A percentile compares a stretch with the other conserved stretches of the same genome.
These are phyloP conservation scores for Antechinus flavipes DNA, from an alignment of 2,113 vertebrate genomes.

Conservation along the genomic window DNA sequence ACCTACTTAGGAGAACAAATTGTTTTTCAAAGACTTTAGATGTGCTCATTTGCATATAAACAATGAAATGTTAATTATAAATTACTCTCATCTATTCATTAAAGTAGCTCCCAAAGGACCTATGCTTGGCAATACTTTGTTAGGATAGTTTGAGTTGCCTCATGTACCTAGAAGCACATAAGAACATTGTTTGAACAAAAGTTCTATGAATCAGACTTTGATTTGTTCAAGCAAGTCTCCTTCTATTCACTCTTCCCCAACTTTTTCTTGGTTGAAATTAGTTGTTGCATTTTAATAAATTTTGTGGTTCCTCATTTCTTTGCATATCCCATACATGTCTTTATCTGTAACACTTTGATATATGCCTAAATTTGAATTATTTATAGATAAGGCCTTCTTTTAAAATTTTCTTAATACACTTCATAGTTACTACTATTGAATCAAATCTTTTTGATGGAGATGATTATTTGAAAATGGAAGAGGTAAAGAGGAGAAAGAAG, in stretches of 20 bases:
- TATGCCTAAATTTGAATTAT: constrained; percentile 52
- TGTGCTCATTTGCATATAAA: not conserved
- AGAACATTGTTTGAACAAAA: constrained; percentile 47
- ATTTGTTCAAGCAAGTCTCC: not conserved
- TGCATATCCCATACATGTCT: constrained; percentile 48
- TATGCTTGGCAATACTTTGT: constrained; percentile 20
- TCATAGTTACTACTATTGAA: constrained; percentile 11
- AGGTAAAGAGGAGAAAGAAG: not conserved
- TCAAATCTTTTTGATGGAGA: constrained; percentile 44
- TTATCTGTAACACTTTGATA: constrained; percentile 40
- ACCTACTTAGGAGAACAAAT: constrained; percentile 21
- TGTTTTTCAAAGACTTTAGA: not conserved
- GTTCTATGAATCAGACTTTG: constrained; percentile 34
- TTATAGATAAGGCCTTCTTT: not conserved
- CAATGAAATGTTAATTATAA: constrained; percentile 47
- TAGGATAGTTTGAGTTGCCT: constrained; percentile 24
- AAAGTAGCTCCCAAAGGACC: constrained; percentile 16
- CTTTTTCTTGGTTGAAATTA: not conserved
- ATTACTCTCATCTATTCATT: constrained; percentile 24
- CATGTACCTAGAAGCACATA: constrained; percentile 48
- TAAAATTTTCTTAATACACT: constrained; percentile 24
- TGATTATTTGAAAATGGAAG: constrained; percentile 37
- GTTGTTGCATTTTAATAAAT: not conserved
- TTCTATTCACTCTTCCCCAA: not conserved
- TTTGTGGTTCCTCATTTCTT: constrained; percentile 47